Base-by-base conservation (phyloP, 1,140 invertebrate species). In the Caerostris extrusa region DNA sequence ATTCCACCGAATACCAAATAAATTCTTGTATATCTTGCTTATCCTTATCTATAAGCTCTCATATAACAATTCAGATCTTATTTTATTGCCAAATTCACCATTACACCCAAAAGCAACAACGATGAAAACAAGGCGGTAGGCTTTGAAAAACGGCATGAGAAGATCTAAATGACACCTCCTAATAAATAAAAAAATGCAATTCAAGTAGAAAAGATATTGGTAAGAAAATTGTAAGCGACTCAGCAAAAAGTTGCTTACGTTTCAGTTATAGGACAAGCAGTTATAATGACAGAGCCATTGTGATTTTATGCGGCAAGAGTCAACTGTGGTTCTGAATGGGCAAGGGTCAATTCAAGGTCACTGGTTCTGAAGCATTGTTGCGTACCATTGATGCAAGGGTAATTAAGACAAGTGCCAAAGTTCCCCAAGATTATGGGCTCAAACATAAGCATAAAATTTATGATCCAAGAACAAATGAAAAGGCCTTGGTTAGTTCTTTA, bases 181-280 rank as follows among this genome's bases (percentile, higher is more conserved):
- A 85, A 90, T 71, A 71, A 90, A 90, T 85, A 85, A 58, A 85
- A 85, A 85, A 85, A 57, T 85, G 56, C 7, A 58, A n/a, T 53
- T 7, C n/a, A 56, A 85, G 57, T 85, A 85, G 58, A 91, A 85
- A 85, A 92, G 90, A 92, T 85, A 34, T 34, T 17, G 81, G 57
- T 71, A 90, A 53, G 90, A 92, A 85, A 91, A 81, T 83, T 92
- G 90, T 34, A 17, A 85, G 56, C 7, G 90, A 92, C 19, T 83
- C 90, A 92, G 90, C 90, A 92, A 85, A 85, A 92, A 92, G 53
- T 85, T 92, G 90, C 90, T 85, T 77, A 85, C 60, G 90, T 58
- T 50, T 56, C 53, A 64, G 53, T 67, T 56, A 67, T 53, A 81
- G 19, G 90, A 67, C 71, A 85, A 60, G 60, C 90, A 56, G 77